Evolutionary conservation across 2,888 invertebrate species (phyloP).

Genomic region (Philaethria dido): DNA sequence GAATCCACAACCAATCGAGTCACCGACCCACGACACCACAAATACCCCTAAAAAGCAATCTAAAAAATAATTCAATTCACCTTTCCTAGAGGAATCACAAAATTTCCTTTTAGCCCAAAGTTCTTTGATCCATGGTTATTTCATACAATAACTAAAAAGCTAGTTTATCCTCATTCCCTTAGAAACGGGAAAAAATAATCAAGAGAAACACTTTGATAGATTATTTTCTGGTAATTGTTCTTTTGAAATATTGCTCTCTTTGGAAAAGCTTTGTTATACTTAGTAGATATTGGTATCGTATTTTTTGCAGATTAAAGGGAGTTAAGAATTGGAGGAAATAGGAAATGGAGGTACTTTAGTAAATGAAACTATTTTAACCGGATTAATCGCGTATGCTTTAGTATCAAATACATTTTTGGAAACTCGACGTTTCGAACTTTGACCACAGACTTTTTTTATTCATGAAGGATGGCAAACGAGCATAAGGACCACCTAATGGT

Average conservation of each 20-base stretch:
- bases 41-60: neutral
- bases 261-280: neutral
- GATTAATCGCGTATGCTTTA: no score
- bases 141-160: neutral
- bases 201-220: conserved; percentile 3
- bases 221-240: conserved; percentile 14
- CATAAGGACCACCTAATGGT: no score
- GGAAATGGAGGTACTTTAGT: neutral
- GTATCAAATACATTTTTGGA: no score
- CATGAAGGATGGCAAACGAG: no score
- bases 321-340: neutral
- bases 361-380: no score
- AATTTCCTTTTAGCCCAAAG: conserved; percentile 2
- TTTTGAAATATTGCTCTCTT: conserved; percentile 14
- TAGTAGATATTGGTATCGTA: neutral
- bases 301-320: neutral
- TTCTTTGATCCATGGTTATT: conserved; percentile 12
- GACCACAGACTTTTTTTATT: no score
- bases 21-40: no score
- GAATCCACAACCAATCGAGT: neutral
- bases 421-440: no score
- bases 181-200: conserved; percentile 1
- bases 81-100: conserved; percentile 1
- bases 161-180: conserved; percentile 1
- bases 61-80: conserved; percentile 1